Percentiles rank a stretch among this genome's conserved stretches.
Conservation (phyloP, 2,797 vertebrate genomes). For the Gallinago stenura region DNA sequence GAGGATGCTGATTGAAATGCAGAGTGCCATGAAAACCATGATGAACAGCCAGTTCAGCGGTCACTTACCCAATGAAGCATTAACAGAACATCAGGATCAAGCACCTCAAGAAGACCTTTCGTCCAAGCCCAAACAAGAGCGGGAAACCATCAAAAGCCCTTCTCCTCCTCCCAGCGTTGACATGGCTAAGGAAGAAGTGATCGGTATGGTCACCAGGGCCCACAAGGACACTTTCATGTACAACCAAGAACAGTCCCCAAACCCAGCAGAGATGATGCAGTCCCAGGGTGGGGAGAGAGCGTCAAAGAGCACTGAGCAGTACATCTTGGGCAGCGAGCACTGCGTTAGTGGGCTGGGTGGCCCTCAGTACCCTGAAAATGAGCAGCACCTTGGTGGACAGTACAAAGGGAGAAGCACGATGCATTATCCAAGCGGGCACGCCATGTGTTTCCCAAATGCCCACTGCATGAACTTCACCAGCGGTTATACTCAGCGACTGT, state of each 20-base stretch:
- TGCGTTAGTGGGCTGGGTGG: constrained; percentile 46
- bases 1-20: constrained; percentile 98
- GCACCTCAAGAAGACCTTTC: constrained; percentile 75
- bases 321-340: constrained; percentile 76
- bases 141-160: constrained; percentile 72
- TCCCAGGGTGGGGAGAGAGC: constrained; percentile 71
- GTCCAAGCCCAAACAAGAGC: constrained; percentile 75
- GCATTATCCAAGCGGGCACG: constrained; percentile 78
- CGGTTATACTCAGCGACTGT: constrained; percentile 77
- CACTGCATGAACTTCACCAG: constrained; percentile 79
- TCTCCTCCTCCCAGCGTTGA: constrained; percentile 79
- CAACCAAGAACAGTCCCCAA: constrained; percentile 84
- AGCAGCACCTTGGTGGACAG: constrained; percentile 76
- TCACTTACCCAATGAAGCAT: constrained; percentile 81
- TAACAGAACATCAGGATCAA: constrained; percentile 77
- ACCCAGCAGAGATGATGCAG: constrained; percentile 63
- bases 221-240: constrained; percentile 87
- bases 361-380: constrained; percentile 72
- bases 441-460: constrained; percentile 77
- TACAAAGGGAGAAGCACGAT: constrained; percentile 81
- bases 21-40: constrained; percentile 98
- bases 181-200: constrained; percentile 92
- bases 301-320: constrained; percentile 68
- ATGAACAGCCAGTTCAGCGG: constrained; percentile 92
- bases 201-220: constrained; percentile 79